A percentile compares a stretch with the other conserved stretches of the same genome.
Evolutionary conservation across 2,797 vertebrate genomes (phyloP).

Genomic region (Salmo trutta): DNA sequence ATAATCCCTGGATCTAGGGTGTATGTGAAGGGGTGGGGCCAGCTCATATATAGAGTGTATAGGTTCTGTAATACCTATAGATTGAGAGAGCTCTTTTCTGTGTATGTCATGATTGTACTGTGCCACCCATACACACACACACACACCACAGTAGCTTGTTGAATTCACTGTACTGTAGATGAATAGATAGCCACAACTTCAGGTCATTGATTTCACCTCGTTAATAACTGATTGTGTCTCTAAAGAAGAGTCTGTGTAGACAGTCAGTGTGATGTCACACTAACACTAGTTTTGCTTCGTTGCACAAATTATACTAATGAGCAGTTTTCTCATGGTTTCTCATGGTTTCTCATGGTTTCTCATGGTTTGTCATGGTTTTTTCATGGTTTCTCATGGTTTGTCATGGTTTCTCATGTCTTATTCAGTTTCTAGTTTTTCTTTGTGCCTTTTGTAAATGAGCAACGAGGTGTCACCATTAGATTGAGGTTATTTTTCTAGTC

Average conservation of each 20-base stretch:
- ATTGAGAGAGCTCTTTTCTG: slow-evolving; percentile 22
- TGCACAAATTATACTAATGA: slow-evolving; percentile 57
- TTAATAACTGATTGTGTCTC: slow-evolving; percentile 32
- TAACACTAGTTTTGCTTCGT: slow-evolving; percentile 58
- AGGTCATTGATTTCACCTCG: slow-evolving; percentile 25
- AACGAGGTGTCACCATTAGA: slow-evolving; percentile 21
- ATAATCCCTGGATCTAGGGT: slow-evolving; percentile 9
- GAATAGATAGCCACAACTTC: slow-evolving; percentile 22
- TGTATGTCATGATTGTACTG: slow-evolving; percentile 45
- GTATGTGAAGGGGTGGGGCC: not conserved
- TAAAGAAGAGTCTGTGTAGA: slow-evolving; percentile 27
- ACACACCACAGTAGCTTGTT: slow-evolving; percentile 11
- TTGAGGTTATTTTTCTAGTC: slow-evolving; percentile 6
- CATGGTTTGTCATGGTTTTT: too few relatives aligned
- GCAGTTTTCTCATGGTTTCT: not conserved
- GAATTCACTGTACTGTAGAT: slow-evolving; percentile 11
- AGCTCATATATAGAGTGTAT: slow-evolving; percentile 8
- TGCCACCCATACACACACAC: slow-evolving; percentile 13
- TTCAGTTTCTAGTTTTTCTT: slow-evolving; percentile 3
- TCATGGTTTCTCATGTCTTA: not conserved
- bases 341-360: too few relatives aligned
- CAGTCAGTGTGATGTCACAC: slow-evolving; percentile 28
- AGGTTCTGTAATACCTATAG: not conserved
- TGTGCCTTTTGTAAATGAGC: slow-evolving; percentile 39
- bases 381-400: too few relatives aligned